Evolutionary conservation across 2,113 vertebrate species (phyloP).

Genomic region (Athene cunicularia): DNA sequence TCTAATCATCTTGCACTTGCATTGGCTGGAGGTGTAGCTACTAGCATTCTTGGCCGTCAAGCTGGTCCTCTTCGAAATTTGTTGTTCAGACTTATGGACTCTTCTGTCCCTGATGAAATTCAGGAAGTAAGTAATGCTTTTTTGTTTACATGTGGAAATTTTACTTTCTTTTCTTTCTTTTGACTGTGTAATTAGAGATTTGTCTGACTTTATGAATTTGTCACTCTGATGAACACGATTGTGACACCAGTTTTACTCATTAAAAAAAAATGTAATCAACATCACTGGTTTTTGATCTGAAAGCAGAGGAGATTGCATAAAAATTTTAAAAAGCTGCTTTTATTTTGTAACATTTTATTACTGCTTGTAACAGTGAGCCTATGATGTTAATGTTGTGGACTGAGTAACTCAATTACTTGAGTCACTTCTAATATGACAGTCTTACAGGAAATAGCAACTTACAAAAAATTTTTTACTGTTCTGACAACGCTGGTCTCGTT

Average conservation of each 20-base stretch:
- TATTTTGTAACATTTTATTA: neutral
- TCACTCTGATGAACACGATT: rapidly evolving
- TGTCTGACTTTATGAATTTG: neutral
- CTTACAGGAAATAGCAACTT: neutral
- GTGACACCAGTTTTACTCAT: neutral
- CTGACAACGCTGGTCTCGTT: neutral
- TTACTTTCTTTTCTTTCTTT: neutral
- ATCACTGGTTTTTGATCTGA: neutral
- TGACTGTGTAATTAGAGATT: neutral
- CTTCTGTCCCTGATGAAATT: constrained; percentile 97
- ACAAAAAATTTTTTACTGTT: neutral
- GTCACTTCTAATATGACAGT: neutral
- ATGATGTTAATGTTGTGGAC: neutral
- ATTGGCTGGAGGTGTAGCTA: constrained; percentile 94
- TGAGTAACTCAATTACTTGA: neutral
- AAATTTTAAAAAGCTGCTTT: neutral
- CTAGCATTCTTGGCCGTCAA: constrained; percentile 94
- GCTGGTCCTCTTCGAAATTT: constrained; percentile 94
- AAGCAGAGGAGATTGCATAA: neutral
- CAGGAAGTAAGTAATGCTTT: constrained; percentile 84
- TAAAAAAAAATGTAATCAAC: neutral
- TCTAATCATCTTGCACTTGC: constrained; percentile 97
- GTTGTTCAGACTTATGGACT: constrained; percentile 95
- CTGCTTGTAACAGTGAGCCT: neutral
- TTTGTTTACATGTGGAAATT: neutral